These are phyloP conservation scores for Drosophila novamexicana DNA, from an alignment of 1,140 invertebrate genomes.

Conservation along the genomic window DNA sequence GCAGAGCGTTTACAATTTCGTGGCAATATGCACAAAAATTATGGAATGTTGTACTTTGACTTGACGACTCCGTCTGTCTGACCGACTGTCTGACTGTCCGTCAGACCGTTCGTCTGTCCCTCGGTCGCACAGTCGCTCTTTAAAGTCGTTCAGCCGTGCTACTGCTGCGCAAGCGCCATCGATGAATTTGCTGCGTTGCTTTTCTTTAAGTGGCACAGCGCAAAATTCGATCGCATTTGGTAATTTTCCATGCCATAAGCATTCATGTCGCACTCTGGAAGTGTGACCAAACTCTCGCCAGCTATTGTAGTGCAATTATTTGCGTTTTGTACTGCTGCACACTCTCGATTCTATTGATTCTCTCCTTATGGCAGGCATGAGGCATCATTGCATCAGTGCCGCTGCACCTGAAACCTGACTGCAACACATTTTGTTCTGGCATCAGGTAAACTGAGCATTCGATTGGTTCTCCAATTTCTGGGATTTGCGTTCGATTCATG, in stretches of 20 bases:
- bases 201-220: conserved; percentile 33
- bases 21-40: conserved; percentile 35
- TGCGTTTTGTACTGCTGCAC: too few species aligned
- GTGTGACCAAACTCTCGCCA: conserved; percentile 25
- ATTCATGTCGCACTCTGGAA: conserved; percentile 26
- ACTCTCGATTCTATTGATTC: background rate
- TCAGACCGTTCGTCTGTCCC: background rate
- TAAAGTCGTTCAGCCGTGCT: background rate
- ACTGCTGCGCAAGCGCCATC: conserved; percentile 42
- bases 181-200: conserved; percentile 35
- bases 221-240: conserved; percentile 41
- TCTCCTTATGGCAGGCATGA: background rate
- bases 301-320: conserved; percentile 25
- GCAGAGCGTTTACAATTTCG: conserved; percentile 32
- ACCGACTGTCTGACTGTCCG: background rate
- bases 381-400: conserved; percentile 6
- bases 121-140: background rate
- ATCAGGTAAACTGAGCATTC: conserved; percentile 4
- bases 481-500: background rate
- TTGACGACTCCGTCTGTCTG: conserved; percentile 1
- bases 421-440: conserved; percentile 9
- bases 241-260: conserved; percentile 41
- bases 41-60: conserved; percentile 34
- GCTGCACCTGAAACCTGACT: conserved; percentile 6
- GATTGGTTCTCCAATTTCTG: conserved; percentile 12